Conservation (phyloP, 2,888 invertebrate genomes). For the Molorchus minor region DNA sequence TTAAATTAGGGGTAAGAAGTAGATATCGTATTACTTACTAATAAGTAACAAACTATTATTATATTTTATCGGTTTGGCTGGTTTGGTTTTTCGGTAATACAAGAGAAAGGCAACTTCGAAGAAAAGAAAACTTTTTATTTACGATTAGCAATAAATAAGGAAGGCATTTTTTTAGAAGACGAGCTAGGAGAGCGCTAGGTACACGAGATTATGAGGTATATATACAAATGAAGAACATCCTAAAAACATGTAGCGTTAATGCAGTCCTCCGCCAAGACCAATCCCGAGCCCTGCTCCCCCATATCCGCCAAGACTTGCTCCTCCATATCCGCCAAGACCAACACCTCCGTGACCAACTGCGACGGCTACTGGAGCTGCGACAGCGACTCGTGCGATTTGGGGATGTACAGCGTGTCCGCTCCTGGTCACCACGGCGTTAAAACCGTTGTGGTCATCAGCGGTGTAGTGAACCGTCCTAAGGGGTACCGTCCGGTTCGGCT, state of each 20-base stretch:
- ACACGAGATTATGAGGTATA: conserved; percentile 42
- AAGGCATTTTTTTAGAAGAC: conserved; percentile 37
- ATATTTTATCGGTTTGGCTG: not conserved
- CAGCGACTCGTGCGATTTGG: conserved; percentile 14
- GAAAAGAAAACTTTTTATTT: conserved; percentile 38
- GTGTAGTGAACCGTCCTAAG: conserved; percentile 66
- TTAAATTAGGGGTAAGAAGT: not conserved
- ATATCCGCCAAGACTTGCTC: conserved; percentile 30
- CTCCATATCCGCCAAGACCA: conserved; percentile 25
- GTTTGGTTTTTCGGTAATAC: not conserved
- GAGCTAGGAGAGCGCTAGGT: conserved; percentile 35
- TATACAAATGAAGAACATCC: conserved; percentile 39
- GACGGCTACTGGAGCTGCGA: conserved; percentile 22
- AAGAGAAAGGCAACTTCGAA: conserved; percentile 19
- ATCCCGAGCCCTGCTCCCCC: conserved; percentile 35
- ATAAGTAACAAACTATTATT: not conserved
- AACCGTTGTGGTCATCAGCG: conserved; percentile 76
- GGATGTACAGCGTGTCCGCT: conserved; percentile 65
- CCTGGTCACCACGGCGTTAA: conserved; percentile 76
- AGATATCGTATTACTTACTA: not conserved
- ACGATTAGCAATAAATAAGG: conserved; percentile 40
- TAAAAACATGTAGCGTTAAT: conserved; percentile 29
- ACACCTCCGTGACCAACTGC: conserved; percentile 30
- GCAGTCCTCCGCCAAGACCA: conserved; percentile 18
- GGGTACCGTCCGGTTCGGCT: conserved; percentile 62